A percentile compares a stretch with the other conserved stretches of the same genome.
Conservation (phyloP, 92 coral and sea anemone species). For the Bergia puertoricense region DNA sequence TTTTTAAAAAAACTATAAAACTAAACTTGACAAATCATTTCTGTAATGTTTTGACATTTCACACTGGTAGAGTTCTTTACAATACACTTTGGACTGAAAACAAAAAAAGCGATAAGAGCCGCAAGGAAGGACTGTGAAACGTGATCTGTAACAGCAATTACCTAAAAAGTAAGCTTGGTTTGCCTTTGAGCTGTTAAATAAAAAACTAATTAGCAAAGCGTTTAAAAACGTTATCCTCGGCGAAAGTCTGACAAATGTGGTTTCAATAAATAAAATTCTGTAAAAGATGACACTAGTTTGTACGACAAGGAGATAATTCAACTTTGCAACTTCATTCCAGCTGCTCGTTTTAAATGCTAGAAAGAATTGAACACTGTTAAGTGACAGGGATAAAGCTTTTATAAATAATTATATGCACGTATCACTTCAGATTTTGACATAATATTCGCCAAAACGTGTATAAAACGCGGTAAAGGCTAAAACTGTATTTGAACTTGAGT, state of each 20-base stretch:
- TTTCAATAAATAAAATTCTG: not conserved
- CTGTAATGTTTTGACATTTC: not conserved
- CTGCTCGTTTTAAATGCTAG: not conserved
- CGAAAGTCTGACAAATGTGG: not conserved
- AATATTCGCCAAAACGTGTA: too few species aligned
- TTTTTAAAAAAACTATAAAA: not conserved
- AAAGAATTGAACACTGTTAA: not conserved
- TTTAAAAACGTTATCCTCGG: not conserved
- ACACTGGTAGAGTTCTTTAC: not conserved
- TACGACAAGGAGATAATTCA: not conserved
- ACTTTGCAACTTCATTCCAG: not conserved
- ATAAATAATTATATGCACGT: not conserved
- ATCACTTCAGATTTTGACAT: not conserved
- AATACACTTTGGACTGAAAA: not conserved
- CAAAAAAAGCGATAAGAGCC: not conserved
- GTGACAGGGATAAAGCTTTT: not conserved
- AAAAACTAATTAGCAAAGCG: not conserved
- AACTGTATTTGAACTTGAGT: too few species aligned
- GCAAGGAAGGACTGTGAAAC: not conserved
- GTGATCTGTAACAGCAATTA: conserved; percentile 7
- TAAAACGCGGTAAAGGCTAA: too few species aligned
- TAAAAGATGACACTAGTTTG: not conserved
- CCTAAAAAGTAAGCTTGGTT: not conserved
- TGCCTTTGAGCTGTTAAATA: conserved; percentile 12
- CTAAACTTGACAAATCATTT: not conserved